A percentile compares a stretch with the other conserved stretches of the same genome.
These are phyloP conservation scores for Oreocharis arfaki DNA, from an alignment of 2,113 vertebrate species.

Conservation along the genomic window DNA sequence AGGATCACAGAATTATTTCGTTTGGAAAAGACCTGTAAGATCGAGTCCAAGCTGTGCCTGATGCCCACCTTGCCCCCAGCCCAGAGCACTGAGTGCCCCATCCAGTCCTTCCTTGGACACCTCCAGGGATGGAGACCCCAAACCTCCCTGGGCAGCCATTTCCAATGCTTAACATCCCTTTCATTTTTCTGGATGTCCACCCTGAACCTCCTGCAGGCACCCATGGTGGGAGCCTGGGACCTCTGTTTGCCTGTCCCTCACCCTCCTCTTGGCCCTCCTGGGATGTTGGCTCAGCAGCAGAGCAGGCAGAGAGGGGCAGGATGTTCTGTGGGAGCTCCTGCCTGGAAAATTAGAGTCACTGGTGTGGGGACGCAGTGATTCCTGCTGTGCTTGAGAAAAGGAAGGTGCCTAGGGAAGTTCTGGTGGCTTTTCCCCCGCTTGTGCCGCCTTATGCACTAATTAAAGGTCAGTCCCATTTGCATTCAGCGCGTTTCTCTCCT, in stretches of 20 bases:
- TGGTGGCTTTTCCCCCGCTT: neutral
- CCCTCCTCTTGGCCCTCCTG: neutral
- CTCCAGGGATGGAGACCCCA: neutral
- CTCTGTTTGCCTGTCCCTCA: neutral
- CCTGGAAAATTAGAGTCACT: neutral
- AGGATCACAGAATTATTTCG: neutral
- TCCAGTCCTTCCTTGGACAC: neutral
- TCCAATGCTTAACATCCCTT: neutral
- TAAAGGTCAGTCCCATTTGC: slow-evolving; percentile 42
- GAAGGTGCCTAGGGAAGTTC: neutral
- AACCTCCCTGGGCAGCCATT: neutral
- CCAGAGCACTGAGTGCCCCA: neutral
- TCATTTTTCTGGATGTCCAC: neutral
- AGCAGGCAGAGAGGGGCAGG: neutral
- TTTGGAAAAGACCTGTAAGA: neutral
- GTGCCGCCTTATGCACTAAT: neutral
- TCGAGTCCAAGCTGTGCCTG: accelerated
- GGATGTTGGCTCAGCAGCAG: neutral
- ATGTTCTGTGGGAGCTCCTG: neutral
- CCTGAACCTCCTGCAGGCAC: neutral
- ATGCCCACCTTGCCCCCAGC: neutral
- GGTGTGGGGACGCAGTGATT: accelerated
- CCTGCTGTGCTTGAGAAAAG: neutral
- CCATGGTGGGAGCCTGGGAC: neutral
- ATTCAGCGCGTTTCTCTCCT: neutral